A percentile compares a stretch with the other conserved stretches of the same genome.
These are phyloP conservation scores for Monopis laevigella DNA, from an alignment of 2,888 invertebrate genomes.

Conservation along the genomic window DNA sequence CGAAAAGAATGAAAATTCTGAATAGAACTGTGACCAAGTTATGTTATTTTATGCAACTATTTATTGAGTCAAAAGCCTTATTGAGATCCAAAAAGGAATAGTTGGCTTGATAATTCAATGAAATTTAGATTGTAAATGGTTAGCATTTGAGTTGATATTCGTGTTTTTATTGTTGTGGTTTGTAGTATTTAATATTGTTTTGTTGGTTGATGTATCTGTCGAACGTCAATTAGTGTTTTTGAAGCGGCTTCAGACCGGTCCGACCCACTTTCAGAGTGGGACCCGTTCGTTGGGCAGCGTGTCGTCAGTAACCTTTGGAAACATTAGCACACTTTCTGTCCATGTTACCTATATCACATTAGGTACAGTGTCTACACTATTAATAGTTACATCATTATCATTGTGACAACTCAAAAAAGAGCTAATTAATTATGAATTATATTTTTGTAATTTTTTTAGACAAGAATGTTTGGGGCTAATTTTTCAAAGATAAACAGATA, in stretches of 20 bases:
- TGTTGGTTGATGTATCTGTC: constrained; percentile 32
- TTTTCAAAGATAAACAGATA: too few species aligned
- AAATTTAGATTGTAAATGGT: constrained; percentile 36
- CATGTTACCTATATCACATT: neutral
- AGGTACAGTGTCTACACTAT: neutral
- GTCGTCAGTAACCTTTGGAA: too few species aligned
- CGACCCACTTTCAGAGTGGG: too few species aligned
- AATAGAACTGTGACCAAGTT: too few species aligned
- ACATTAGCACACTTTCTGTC: neutral
- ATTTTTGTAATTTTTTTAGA: too few species aligned
- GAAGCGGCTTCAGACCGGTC: constrained; percentile 44
- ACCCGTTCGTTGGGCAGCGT: too few species aligned
- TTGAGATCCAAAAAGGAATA: constrained; percentile 26
- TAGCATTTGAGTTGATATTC: constrained; percentile 27
- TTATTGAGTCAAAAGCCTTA: constrained; percentile 34
- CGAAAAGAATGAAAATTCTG: neutral
- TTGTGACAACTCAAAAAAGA: too few species aligned
- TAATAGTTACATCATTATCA: neutral
- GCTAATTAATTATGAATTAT: too few species aligned
- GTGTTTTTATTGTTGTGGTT: constrained; percentile 24
- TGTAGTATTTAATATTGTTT: constrained; percentile 26
- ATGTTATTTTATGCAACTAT: neutral
- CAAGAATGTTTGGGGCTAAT: too few species aligned
- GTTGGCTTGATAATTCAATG: constrained; percentile 16
- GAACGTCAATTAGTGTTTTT: constrained; percentile 52